Percentiles rank a stretch among this genome's conserved stretches.
These are phyloP conservation scores for Strigamia maritima DNA, from an alignment of 2,888 invertebrate species.

Conservation along the genomic window DNA sequence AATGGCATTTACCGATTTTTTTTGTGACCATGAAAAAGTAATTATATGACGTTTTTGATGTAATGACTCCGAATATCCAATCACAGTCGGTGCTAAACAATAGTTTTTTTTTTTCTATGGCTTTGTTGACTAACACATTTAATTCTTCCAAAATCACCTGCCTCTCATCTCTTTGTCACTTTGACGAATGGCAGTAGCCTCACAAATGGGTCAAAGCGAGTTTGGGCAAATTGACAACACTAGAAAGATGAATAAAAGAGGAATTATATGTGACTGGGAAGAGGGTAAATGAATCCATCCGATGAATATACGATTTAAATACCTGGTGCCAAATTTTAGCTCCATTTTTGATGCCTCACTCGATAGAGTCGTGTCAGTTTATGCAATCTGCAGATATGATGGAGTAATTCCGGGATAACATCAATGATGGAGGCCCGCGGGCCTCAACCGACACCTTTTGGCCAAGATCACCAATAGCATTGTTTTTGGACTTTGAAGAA, in stretches of 20 bases:
- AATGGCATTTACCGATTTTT: constrained; percentile 8
- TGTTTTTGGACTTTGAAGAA: neutral
- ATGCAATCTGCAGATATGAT: neutral
- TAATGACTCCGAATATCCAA: neutral
- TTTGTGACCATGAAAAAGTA: constrained; percentile 1
- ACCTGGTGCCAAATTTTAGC: neutral
- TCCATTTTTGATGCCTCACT: neutral
- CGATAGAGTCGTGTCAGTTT: neutral
- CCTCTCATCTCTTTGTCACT: neutral
- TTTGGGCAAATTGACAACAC: neutral
- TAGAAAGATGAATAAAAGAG: neutral
- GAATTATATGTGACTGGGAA: neutral
- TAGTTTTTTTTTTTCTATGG: neutral
- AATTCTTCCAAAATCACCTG: constrained; percentile 3
- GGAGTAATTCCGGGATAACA: neutral
- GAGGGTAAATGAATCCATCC: neutral
- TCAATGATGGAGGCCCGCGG: neutral
- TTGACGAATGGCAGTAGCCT: neutral
- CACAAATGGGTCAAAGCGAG: neutral
- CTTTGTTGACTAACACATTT: constrained; percentile 6
- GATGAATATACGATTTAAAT: constrained; percentile 9
- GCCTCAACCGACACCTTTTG: neutral
- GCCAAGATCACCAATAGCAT: neutral
- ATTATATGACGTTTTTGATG: neutral
- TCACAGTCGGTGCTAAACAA: neutral